Evolutionary conservation across 1,140 invertebrate species (phyloP), one percentile per base, ranked within the genome.

Genomic region (Cardiocondyla obscurior): DNA sequence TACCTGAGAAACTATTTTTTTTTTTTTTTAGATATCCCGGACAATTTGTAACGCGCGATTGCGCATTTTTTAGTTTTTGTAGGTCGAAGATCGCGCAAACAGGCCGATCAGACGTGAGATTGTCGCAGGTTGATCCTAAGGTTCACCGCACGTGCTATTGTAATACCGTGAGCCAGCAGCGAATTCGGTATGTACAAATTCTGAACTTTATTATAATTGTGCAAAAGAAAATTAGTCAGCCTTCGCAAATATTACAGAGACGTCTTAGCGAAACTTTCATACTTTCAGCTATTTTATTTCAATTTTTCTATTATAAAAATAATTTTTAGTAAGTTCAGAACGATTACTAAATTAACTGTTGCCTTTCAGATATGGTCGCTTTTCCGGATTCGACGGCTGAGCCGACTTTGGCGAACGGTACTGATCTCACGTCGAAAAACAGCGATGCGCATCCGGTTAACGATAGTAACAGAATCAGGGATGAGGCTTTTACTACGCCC

Each of bases 121-220:
- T 94, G 81, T 91, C 93, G 39, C 93, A 94, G 67, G 91, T 94
- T 81, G 93, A 94, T 93, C 92, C 93, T 77, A 88, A 81, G 85
- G 28, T 81, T 14, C 65, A 67, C 39, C 57, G 33, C 49, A 64
- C 51, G n/a, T 70, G 25, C 53, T 74, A 60, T n/a, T 65, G 46
- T 39, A 76, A 65, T 39, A 77, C 42, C 12, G 42, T 76, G 44
- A 77, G 77, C n/a, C 79, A 81, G 33, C 84, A 81, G 22, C 76
- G 81, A 69, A 83, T 72, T 64, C 87, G 89, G 90, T 91, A 82
- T 33, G 82, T 69, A 6, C 12, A 36, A n/a, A 4, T 28, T 6
- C 57, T 39, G 19, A 64, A 4, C 25, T 42, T 22, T 44, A 69
- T 25, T 19, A 10, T 12, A 5, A 19, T 14, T 7, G n/a, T 25